Evolutionary conservation across 2,888 invertebrate genomes (phyloP).

Genomic region (Griposia aprilina): DNA sequence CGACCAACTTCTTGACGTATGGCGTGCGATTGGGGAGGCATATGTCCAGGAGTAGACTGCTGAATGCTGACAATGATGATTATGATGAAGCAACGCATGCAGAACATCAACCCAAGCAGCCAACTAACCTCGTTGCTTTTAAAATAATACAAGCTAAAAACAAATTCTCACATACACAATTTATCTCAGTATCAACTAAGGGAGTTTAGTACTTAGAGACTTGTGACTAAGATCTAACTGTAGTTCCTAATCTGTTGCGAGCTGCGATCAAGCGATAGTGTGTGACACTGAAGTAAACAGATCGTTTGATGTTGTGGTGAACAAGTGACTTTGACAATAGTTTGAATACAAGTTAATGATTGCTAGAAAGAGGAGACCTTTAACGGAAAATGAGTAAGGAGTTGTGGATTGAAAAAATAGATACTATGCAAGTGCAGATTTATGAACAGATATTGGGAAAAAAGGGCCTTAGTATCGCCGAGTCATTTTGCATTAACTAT

Average conservation of each 20-base stretch:
- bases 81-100: not conserved
- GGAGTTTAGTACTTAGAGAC: conserved; percentile 36
- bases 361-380: not conserved
- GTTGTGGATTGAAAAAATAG: not conserved
- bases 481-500: no score
- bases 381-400: not conserved
- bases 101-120: not conserved
- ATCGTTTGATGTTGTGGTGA: conserved; percentile 28
- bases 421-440: not conserved
- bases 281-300: conserved; percentile 44
- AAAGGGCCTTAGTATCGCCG: not conserved
- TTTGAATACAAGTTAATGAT: conserved; percentile 1
- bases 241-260: conserved; percentile 66
- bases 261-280: conserved; percentile 58
- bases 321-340: conserved; percentile 34
- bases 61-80: not conserved
- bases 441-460: not conserved
- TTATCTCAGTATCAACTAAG: conserved; percentile 29
- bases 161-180: conserved; percentile 34
- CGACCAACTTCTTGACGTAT: not conserved
- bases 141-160: not conserved
- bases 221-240: conserved; percentile 52
- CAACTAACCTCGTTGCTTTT: not conserved
- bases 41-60: no score
- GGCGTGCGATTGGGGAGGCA: not conserved